These are phyloP conservation scores for Macrostomum lignano DNA, from an alignment of 1,140 invertebrate species.

Conservation along the genomic window DNA sequence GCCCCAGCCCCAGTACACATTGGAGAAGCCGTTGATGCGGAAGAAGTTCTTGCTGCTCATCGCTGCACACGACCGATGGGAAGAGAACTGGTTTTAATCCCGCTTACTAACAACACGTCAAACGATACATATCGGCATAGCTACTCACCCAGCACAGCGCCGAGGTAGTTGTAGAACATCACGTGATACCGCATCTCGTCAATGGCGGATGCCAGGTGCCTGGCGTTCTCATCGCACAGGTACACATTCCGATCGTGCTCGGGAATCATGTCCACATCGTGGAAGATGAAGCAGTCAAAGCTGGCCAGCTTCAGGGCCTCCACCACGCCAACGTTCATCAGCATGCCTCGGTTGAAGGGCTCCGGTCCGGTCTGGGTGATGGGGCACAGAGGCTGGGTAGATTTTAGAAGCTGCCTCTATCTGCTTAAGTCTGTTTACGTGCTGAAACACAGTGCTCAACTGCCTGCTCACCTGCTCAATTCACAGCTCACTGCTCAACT, in stretches of 20 bases:
- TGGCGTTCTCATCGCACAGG: slow-evolving; percentile 16
- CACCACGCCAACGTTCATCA: slow-evolving; percentile 20
- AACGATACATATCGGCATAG: too few relatives aligned
- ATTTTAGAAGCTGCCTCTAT: not conserved
- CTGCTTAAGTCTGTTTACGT: not conserved
- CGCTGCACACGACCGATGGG: too few relatives aligned
- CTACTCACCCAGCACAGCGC: too few relatives aligned
- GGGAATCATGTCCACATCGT: slow-evolving; percentile 13
- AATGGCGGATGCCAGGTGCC: slow-evolving; percentile 18
- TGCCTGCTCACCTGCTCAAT: too few relatives aligned
- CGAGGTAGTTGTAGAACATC: slow-evolving; percentile 21
- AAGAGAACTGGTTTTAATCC: too few relatives aligned
- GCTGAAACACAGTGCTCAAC: not conserved
- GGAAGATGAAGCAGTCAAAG: slow-evolving; percentile 23
- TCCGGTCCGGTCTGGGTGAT: slow-evolving; percentile 12
- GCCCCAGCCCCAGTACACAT: slow-evolving; percentile 55
- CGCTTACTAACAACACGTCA: too few relatives aligned
- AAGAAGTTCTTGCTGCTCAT: slow-evolving; percentile 35
- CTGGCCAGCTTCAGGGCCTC: slow-evolving; percentile 13
- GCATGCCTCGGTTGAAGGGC: slow-evolving; percentile 18
- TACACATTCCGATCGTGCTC: slow-evolving; percentile 11
- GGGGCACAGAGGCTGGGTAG: not conserved
- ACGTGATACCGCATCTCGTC: slow-evolving; percentile 13
- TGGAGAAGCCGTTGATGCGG: slow-evolving; percentile 63
- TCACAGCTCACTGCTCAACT: too few relatives aligned